Conservation (phyloP, 2,113 vertebrate species). For the Jacana jacana region DNA sequence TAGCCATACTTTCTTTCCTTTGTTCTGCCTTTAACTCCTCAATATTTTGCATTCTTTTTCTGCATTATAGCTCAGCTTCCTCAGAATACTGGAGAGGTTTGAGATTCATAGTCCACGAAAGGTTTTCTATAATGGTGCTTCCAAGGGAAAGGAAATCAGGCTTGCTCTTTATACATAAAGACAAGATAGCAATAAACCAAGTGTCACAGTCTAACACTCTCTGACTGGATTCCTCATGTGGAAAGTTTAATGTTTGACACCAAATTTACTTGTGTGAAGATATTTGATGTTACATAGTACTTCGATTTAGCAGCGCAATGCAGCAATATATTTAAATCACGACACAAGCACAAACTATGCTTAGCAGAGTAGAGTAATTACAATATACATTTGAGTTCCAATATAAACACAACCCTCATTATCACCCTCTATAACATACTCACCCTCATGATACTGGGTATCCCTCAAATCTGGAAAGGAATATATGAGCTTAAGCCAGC, state of each 20-base stretch:
- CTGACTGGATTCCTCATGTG: not conserved
- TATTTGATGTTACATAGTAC: not conserved
- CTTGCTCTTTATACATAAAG: not conserved
- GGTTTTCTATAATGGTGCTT: not conserved
- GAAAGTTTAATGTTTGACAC: not conserved
- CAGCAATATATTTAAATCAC: not conserved
- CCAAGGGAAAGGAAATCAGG: not conserved
- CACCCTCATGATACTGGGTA: not conserved
- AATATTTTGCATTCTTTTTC: not conserved
- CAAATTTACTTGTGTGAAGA: not conserved
- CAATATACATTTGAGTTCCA: not conserved
- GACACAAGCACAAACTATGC: not conserved
- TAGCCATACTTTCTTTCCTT: not conserved
- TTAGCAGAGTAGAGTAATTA: not conserved
- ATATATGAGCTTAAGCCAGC: not conserved
- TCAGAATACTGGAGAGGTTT: not conserved
- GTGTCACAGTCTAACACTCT: not conserved
- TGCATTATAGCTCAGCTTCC: not conserved
- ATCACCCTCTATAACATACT: not conserved
- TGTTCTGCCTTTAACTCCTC: not conserved
- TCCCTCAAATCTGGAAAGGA: not conserved
- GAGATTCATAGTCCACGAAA: not conserved
- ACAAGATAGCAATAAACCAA: not conserved
- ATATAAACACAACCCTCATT: not conserved
- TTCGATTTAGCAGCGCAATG: not conserved